Conservation (phyloP, 2,113 vertebrate genomes). For the Bungarus multicinctus region DNA sequence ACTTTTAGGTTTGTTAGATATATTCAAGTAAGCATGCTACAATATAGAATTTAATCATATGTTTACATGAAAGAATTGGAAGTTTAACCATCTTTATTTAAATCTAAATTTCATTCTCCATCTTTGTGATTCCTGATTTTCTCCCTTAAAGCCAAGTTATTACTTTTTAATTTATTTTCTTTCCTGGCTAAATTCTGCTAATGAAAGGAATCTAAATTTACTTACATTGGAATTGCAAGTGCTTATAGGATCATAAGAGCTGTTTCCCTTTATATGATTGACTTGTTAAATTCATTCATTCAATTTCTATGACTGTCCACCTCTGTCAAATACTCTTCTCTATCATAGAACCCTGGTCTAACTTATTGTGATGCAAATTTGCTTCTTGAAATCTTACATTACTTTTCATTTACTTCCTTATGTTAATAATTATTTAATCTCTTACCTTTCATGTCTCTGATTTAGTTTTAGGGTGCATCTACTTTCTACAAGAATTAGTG, state of each 20-base stretch:
- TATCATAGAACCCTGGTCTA: not conserved
- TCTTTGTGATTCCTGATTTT: not conserved
- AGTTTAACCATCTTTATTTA: not conserved
- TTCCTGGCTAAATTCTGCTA: not conserved
- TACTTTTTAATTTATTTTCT: not conserved
- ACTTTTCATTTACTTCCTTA: not conserved
- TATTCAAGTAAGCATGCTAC: not conserved
- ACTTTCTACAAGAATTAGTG: not conserved
- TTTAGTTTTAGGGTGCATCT: not conserved
- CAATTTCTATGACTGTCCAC: not conserved
- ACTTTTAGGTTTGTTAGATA: not conserved
- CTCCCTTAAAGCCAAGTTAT: not conserved
- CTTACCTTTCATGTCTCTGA: not conserved
- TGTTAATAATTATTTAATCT: not conserved
- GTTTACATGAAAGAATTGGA: not conserved
- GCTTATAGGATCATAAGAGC: not conserved
- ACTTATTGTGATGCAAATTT: not conserved
- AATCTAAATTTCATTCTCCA: not conserved
- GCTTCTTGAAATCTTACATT: not conserved
- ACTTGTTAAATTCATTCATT: not conserved
- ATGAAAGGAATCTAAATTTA: not conserved
- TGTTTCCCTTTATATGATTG: not conserved
- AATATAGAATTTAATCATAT: not conserved
- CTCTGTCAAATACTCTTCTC: not conserved
- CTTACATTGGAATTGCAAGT: not conserved